Conservation (phyloP, 1,140 invertebrate species). For the Daktulosphaira vitifoliae region DNA sequence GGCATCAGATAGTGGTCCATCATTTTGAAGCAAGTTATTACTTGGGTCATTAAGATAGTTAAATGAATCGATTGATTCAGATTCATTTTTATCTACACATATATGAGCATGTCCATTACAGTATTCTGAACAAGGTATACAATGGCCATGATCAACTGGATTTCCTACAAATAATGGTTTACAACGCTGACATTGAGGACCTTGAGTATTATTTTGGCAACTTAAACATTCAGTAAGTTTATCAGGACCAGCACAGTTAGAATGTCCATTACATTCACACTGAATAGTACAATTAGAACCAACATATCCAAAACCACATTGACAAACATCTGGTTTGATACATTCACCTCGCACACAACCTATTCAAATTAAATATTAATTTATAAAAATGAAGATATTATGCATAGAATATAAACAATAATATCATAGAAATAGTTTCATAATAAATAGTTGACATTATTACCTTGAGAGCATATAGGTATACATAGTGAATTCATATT, state of each 20-base stretch:
- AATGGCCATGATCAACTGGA: constrained; percentile 73
- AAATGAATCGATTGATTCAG: constrained; percentile 36
- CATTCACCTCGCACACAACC: constrained; percentile 81
- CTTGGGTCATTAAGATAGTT: constrained; percentile 30
- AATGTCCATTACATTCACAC: constrained; percentile 91
- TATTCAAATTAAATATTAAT: no score
- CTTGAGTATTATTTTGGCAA: constrained; percentile 83
- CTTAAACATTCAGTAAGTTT: constrained; percentile 69
- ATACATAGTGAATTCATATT: constrained; percentile 42
- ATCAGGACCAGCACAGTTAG: constrained; percentile 78
- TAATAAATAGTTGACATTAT: background rate
- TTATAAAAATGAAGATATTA: background rate
- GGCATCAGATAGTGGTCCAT: constrained; percentile 39
- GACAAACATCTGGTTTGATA: constrained; percentile 71
- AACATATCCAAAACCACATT: constrained; percentile 91
- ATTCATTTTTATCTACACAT: constrained; percentile 59
- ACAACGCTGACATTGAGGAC: constrained; percentile 57
- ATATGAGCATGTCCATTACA: constrained; percentile 81
- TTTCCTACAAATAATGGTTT: constrained; percentile 53
- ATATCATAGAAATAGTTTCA: no score
- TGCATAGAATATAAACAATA: background rate
- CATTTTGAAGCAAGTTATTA: constrained; percentile 29
- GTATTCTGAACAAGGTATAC: constrained; percentile 76
- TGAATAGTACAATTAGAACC: constrained; percentile 86
- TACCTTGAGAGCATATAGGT: constrained; percentile 58